Base-by-base conservation (phyloP, 2,113 vertebrate species). In the Zingel zingel region DNA sequence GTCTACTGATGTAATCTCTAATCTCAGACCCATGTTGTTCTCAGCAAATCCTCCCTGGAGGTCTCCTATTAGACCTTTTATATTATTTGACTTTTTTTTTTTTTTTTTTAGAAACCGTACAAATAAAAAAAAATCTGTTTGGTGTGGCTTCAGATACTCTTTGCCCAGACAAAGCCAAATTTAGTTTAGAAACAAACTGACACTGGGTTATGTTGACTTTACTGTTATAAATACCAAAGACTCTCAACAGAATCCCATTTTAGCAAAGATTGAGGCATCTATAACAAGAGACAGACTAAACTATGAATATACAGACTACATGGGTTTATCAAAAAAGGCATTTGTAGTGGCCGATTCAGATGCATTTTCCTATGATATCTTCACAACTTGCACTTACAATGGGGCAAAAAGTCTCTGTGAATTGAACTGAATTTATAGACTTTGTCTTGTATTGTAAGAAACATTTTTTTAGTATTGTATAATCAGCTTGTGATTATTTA, bases 1-100 rank as follows among this genome's bases (percentile, higher is more conserved):
- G 82, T 61, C 84, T 82, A 82, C 84, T 94, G 90, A 94, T 91
- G 89, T 85, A 89, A 92, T 92, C 90, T 90, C 79, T 90, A 91
- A 92, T 93, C 90, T 86, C 61, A 86, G 74, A 89, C 72, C 82
- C 68, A 77, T 71, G 81, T 92, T 88, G 87, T 87, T 91, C 87
- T 89, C 90, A 90, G 75, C 51, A 89, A 88, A 88, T 82, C 85
- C 84, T 85, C 85, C 88, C 80, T 83, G 80, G 84, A 91, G 84
- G 78, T 91, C 82, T 89, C 73, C 64, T 69, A 62, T 85, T 75
- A 70, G 82, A 86, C 30, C 33, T 50, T 83, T 82, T 57, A 64
- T 84, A 77, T 79, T 45, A 66, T 82, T 85, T 79, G 50, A 75
- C 39, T 78, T 77, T 62, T 18, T 47, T 0, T 33, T 56, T 56